A percentile compares a stretch with the other conserved stretches of the same genome.
Evolutionary conservation across 2,113 vertebrate genomes (phyloP).

Genomic region (Jacana jacana): DNA sequence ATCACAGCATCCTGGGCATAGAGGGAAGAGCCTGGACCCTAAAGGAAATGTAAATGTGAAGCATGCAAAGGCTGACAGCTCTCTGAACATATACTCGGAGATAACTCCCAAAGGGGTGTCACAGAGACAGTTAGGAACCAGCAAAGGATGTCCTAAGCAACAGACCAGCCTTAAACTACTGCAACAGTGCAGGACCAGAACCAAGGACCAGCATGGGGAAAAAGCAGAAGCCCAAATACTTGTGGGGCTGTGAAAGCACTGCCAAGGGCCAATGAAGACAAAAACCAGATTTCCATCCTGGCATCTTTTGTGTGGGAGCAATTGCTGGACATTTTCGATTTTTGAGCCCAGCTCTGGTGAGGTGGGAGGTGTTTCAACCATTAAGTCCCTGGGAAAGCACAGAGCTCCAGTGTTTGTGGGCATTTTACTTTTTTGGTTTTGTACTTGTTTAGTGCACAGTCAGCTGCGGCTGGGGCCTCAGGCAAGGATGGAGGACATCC

Average conservation of each 20-base stretch:
- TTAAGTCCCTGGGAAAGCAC: not conserved
- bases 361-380: not conserved
- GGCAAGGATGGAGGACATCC: not conserved
- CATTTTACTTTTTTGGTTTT: not conserved
- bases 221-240: not conserved
- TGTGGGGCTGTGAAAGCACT: not conserved
- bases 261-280: not conserved
- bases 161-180: not conserved
- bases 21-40: not conserved
- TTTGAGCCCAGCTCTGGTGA: not conserved
- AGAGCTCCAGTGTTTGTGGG: not conserved
- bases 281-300: not conserved
- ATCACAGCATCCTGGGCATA: fast-evolving
- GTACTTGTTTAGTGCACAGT: not conserved
- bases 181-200: not conserved
- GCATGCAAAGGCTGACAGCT: not conserved
- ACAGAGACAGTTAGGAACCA: not conserved
- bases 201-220: not conserved
- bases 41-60: not conserved
- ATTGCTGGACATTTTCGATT: not conserved
- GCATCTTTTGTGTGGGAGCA: not conserved
- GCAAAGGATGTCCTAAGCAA: not conserved
- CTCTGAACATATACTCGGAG: not conserved
- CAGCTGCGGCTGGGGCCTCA: not conserved
- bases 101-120: not conserved